Evolutionary conservation across 1,140 invertebrate genomes (phyloP).

Genomic region (Lithobius niger): DNA sequence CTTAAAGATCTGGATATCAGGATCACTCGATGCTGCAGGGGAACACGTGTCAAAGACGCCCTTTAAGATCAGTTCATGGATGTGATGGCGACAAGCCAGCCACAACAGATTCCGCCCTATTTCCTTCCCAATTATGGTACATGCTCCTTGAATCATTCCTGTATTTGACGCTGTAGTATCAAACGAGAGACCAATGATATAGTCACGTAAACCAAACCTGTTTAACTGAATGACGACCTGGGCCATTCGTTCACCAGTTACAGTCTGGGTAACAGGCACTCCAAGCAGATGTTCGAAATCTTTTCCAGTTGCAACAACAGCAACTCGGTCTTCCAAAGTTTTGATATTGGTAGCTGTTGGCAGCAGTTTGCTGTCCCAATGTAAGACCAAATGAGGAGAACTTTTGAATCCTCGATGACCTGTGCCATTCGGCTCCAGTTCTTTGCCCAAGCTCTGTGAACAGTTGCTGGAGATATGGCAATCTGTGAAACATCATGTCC

Average conservation of each 20-base stretch:
- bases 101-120: constrained; percentile 4
- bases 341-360: constrained; percentile 11
- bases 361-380: constrained; percentile 13
- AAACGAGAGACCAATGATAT: constrained; percentile 12
- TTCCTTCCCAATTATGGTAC: constrained; percentile 12
- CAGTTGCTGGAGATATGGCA: background rate
- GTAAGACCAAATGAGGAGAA: constrained; percentile 12
- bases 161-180: constrained; percentile 13
- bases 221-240: constrained; percentile 9
- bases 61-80: constrained; percentile 2
- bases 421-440: constrained; percentile 11
- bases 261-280: constrained; percentile 11
- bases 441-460: constrained; percentile 4
- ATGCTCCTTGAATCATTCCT: constrained; percentile 10
- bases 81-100: constrained; percentile 11
- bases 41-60: background rate
- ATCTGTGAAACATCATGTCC: background rate
- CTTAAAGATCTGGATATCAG: constrained; percentile 12
- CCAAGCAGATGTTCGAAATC: background rate
- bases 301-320: background rate
- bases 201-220: constrained; percentile 12
- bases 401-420: constrained; percentile 12
- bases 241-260: constrained; percentile 11
- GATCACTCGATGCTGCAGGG: too few species aligned
- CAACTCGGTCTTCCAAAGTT: constrained; percentile 4